These are phyloP conservation scores for Watsonalla binaria DNA, from an alignment of 2,888 invertebrate genomes.

Conservation along the genomic window DNA sequence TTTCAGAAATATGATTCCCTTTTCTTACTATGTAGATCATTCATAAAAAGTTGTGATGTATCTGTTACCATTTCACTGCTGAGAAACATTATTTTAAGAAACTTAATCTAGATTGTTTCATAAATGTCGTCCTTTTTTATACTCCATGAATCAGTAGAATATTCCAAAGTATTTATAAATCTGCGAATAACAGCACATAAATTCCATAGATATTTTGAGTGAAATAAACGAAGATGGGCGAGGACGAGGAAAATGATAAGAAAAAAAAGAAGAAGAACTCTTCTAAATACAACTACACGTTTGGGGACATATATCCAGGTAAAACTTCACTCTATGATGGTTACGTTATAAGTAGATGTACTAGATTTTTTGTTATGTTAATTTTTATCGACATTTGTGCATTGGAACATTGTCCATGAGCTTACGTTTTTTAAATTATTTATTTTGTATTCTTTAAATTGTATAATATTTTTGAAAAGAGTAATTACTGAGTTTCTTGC, in stretches of 20 bases:
- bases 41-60: no score
- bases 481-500: no score
- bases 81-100: background rate
- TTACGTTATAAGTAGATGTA: no score
- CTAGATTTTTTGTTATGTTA: no score
- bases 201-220: slow-evolving; percentile 5
- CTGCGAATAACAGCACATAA: background rate
- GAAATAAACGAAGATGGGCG: slow-evolving; percentile 38
- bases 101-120: background rate
- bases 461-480: no score
- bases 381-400: no score
- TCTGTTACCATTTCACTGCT: background rate
- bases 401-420: no score
- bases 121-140: no score
- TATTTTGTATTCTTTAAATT: no score
- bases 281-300: slow-evolving; percentile 69
- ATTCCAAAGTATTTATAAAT: background rate
- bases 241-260: slow-evolving; percentile 53
- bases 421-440: no score
- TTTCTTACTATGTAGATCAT: no score
- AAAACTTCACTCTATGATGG: no score
- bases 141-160: background rate
- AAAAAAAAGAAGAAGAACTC: slow-evolving; percentile 63
- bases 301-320: slow-evolving; percentile 76
- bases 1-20: background rate